phyloP scores from a whole-genome alignment of 1,140 invertebrate genomes.

The Anastatus disparis region DNA sequence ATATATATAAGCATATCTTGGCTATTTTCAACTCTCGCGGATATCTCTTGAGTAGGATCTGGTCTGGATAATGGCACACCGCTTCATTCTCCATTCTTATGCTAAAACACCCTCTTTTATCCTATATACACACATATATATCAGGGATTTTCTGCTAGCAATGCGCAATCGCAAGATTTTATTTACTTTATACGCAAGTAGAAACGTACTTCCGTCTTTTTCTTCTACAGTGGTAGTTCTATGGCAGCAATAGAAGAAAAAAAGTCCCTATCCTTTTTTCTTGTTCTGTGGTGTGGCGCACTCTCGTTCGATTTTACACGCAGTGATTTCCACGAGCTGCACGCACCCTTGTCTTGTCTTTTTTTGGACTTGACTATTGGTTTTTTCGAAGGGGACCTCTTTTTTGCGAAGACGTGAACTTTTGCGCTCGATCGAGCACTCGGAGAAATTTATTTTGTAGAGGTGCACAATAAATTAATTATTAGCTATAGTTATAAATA shows the following conservation, averaged over 20 bases:
- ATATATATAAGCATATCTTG: too few relatives aligned
- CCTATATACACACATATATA: neutral
- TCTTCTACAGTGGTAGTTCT: too few relatives aligned
- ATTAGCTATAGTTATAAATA: neutral
- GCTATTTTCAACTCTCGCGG: conserved; percentile 60
- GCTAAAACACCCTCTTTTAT: conserved; percentile 48
- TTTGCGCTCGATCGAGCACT: conserved; percentile 12
- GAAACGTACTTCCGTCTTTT: too few relatives aligned
- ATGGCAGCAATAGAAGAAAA: too few relatives aligned
- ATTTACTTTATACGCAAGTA: too few relatives aligned
- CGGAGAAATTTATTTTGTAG: neutral
- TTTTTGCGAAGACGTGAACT: neutral
- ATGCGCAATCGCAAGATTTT: conserved; percentile 44
- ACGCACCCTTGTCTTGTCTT: neutral
- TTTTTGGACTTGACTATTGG: neutral
- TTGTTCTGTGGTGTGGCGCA: too few relatives aligned
- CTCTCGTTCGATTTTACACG: conserved; percentile 32
- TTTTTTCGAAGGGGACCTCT: neutral
- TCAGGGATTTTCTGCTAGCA: conserved; percentile 42
- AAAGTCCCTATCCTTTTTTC: too few relatives aligned
- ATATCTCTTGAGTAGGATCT: conserved; percentile 62
- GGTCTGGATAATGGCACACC: conserved; percentile 60
- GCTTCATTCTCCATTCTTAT: conserved; percentile 60
- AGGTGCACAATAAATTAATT: conserved; percentile 4
- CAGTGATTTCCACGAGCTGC: conserved; percentile 19